Evolutionary conservation across 2,888 invertebrate genomes (phyloP).

Genomic region (Lathronympha strigana): DNA sequence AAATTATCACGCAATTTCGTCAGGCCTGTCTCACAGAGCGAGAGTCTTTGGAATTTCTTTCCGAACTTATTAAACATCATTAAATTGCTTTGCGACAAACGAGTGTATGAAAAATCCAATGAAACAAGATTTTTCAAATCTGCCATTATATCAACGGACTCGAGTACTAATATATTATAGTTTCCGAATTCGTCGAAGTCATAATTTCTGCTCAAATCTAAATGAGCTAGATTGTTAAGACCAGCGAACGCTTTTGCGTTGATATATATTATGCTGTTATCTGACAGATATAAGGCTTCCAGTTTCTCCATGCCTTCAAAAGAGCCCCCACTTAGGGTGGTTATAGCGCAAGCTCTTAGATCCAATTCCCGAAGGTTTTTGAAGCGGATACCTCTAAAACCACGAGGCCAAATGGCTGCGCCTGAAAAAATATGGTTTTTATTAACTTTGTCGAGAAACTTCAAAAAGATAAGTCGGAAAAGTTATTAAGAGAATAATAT

Average conservation of each 20-base stretch:
- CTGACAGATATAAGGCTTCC: slow-evolving; percentile 78
- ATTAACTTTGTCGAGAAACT: neutral
- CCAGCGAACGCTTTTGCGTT: slow-evolving; percentile 67
- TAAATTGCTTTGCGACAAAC: slow-evolving; percentile 51
- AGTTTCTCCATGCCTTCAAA: slow-evolving; percentile 78
- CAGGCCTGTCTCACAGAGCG: slow-evolving; percentile 75
- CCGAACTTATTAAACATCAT: slow-evolving; percentile 52
- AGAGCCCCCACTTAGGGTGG: slow-evolving; percentile 63
- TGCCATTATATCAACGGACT: slow-evolving; percentile 49
- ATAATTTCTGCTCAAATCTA: slow-evolving; percentile 82
- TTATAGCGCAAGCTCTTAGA: slow-evolving; percentile 82
- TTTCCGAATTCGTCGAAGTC: slow-evolving; percentile 49
- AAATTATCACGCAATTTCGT: slow-evolving; percentile 59
- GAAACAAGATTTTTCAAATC: slow-evolving; percentile 55
- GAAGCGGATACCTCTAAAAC: slow-evolving; percentile 59
- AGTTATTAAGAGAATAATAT: neutral
- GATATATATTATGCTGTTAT: slow-evolving; percentile 78
- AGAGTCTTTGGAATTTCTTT: slow-evolving; percentile 58
- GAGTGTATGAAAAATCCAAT: slow-evolving; percentile 66
- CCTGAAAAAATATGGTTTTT: slow-evolving; percentile 44
- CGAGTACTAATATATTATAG: slow-evolving; percentile 48
- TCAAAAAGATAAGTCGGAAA: neutral
- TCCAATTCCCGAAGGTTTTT: slow-evolving; percentile 79
- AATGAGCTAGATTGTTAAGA: slow-evolving; percentile 66
- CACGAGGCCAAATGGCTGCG: slow-evolving; percentile 58